Evolutionary conservation across 2,797 vertebrate genomes (phyloP), one percentile per base, ranked within the genome.

Genomic region (Dallia pectoralis): DNA sequence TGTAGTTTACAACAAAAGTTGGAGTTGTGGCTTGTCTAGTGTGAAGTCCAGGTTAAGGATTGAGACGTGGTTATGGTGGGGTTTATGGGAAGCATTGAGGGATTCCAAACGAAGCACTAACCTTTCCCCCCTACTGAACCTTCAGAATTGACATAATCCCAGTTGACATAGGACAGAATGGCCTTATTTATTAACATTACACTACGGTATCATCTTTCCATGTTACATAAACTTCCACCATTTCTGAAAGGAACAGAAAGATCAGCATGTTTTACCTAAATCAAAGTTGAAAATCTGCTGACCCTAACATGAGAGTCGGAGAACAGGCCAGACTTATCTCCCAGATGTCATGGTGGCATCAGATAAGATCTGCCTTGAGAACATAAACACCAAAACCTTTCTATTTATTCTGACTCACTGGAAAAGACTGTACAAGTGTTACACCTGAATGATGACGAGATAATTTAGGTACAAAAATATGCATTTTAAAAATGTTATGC

Each of bases 201-300:
- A 63, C 36, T 36, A 59, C 27, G 40, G 0, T 8, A 40, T 90
- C 76, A 88, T 87, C 87, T 89, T 90, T 74, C 86, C 73, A 25
- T 63, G 67, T 74, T 32, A 53, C 64, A 77, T 40, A 53, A 78
- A 75, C 74, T 78, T 47, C 33, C n/a, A 25, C 65, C 19, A n/a
- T 40, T 62, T 47, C 70, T 69, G 78, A 70, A 49, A 66, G 56
- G 25, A 65, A 83, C 85, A 27, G 67, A 59, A 77, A 73, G 63
- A 74, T 92, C 89, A 92, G 90, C 91, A 89, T 69, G 51, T 86
- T 87, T 47, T 81, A n/a, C 72, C 66, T 8, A 51, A 85, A 90
- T 91, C 89, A 72, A 16, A 74, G 19, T 76, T 49, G 36, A 56
- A 49, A 78, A 92, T 91, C 89, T 90, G 88, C 82, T 73, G 71